phyloP scores from a whole-genome alignment of 64 coral and sea anemone genomes.

The Catalaphyllia jardinei region DNA sequence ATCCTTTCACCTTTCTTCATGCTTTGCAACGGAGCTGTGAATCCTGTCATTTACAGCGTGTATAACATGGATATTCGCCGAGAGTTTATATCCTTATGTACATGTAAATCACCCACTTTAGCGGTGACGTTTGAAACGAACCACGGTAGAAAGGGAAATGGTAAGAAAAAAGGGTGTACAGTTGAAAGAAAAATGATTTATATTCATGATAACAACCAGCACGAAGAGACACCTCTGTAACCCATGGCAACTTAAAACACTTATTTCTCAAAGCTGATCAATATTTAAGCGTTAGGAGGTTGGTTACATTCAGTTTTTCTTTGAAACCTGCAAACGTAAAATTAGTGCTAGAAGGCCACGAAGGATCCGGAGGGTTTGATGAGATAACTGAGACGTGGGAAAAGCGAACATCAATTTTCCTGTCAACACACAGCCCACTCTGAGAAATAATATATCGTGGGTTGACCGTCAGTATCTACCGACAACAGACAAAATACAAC shows the following conservation, averaged over 20 bases:
- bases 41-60: background rate
- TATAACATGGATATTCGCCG: constrained; percentile 3
- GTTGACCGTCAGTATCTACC: too few relatives aligned
- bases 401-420: too few relatives aligned
- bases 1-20: background rate
- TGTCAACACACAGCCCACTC: too few relatives aligned
- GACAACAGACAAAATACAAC: too few relatives aligned
- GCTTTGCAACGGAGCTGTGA: constrained; percentile 21
- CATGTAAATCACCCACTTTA: background rate
- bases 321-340: too few relatives aligned
- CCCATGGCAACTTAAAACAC: too few relatives aligned
- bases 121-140: background rate
- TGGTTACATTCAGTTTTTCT: too few relatives aligned
- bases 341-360: too few relatives aligned
- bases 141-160: background rate
- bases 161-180: background rate
- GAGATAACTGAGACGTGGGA: too few relatives aligned
- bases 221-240: background rate
- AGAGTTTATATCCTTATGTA: background rate
- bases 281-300: background rate
- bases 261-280: background rate
- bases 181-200: background rate
- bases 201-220: background rate
- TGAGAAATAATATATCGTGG: too few relatives aligned
- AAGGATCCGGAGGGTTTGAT: too few relatives aligned